These are phyloP conservation scores for Neosalanx taihuensis DNA, from an alignment of 2,797 vertebrate species.

Conservation along the genomic window DNA sequence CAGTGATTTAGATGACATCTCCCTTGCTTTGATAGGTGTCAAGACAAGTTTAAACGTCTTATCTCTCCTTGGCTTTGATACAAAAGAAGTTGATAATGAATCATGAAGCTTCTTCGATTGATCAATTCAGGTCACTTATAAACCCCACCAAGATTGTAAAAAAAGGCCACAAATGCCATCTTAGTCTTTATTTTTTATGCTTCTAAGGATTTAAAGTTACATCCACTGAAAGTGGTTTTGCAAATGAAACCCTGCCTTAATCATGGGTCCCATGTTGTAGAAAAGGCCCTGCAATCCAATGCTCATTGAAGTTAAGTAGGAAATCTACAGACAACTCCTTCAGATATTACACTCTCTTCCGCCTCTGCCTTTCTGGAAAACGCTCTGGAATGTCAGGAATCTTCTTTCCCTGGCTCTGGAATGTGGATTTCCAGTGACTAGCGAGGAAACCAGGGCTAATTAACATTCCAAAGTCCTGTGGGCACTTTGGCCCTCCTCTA, in stretches of 20 bases:
- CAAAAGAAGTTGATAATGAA: background rate
- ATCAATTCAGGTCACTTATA: constrained; percentile 6
- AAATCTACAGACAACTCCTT: constrained; percentile 4
- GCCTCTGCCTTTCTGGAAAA: constrained; percentile 24
- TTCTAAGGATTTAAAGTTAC: too few relatives aligned
- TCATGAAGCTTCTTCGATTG: background rate
- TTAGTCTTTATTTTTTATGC: background rate
- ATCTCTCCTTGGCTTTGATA: constrained; percentile 2
- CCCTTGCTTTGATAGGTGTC: background rate
- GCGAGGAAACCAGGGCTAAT: constrained; percentile 17
- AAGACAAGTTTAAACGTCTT: background rate
- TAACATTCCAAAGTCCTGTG: constrained; percentile 33
- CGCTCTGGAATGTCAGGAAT: constrained; percentile 42
- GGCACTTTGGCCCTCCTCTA: background rate
- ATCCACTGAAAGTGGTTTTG: background rate
- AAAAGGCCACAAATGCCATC: background rate
- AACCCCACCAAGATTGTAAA: background rate
- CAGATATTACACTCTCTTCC: constrained; percentile 5
- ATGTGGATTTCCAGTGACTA: constrained; percentile 31
- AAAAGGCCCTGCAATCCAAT: background rate
- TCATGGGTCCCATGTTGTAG: background rate
- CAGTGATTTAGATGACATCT: background rate
- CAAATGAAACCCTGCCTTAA: background rate
- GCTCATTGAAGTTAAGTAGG: background rate
- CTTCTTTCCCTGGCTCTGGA: constrained; percentile 14